Evolutionary conservation across 2,797 vertebrate genomes (phyloP), one percentile per base, ranked within the genome.

Genomic region (Halcyon badia): DNA sequence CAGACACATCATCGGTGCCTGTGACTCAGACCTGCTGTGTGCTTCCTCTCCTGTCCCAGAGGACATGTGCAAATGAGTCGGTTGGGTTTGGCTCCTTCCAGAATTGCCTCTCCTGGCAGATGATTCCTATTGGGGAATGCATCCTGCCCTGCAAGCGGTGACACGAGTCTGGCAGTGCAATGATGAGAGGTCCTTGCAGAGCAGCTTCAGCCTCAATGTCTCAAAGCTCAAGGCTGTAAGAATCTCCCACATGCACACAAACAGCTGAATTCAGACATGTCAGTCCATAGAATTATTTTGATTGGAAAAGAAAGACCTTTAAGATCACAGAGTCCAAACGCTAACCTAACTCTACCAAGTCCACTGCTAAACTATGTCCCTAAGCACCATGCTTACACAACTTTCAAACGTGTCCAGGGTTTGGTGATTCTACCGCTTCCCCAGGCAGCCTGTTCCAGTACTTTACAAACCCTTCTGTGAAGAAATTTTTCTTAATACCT

Each of bases 1-100:
- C 89, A 64, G 44, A 26, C 1, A 0, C 79, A 70, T 15, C 33
- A 4, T 49, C 0, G 0, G 33, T 52, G 48, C 64, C 58, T 46
- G 44, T 78, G 91, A 89, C 66, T 91, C 84, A 85, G 77, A 48
- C 52, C 75, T 3, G 6, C 77, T 37, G 18, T 7, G 41, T 56
- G 44, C n/a, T 61, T 41, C 30, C 72, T 83, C 58, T 26, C 41
- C 69, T 49, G 42, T 35, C 60, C 48, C 52, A 18, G 56, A 64
- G 75, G 48, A 46, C 39, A 46, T 0, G 4, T 72, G 61, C 31
- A 44, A 49, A 24, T 42, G n/a, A 62, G 16, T 21, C 42, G 49
- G 14, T 33, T 64, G 33, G 64, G 37, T 89, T 85, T 85, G 73
- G n/a, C 60, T 89, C 54, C 73, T 76, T 72, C 15, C n/a, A 82